A percentile compares a stretch with the other conserved stretches of the same genome.
Evolutionary conservation across 2,797 vertebrate species (phyloP).

Genomic region (Sebastolobus altivelis): DNA sequence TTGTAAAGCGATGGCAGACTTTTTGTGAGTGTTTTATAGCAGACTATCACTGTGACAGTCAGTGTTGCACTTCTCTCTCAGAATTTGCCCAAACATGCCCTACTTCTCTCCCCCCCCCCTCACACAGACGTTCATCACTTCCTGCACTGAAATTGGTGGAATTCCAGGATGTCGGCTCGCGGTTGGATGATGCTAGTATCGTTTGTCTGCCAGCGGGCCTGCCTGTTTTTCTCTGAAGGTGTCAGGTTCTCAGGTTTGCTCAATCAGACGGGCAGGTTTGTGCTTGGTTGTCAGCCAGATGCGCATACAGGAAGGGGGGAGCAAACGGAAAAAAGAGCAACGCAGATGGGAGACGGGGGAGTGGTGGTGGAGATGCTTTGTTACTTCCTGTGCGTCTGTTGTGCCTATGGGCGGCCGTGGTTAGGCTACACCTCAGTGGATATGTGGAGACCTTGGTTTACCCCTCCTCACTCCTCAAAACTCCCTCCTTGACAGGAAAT

Average conservation of each 20-base stretch:
- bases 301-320: conserved; percentile 6
- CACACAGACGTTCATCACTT: conserved; percentile 66
- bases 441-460: conserved; percentile 42
- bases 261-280: conserved; percentile 67
- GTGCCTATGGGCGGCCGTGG: conserved; percentile 13
- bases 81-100: conserved; percentile 72
- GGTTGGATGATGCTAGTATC: conserved; percentile 64
- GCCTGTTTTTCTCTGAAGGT: conserved; percentile 67
- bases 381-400: conserved; percentile 52
- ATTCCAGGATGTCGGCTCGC: conserved; percentile 72
- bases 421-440: conserved; percentile 25
- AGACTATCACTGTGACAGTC: conserved; percentile 34
- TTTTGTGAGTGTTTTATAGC: conserved; percentile 34
- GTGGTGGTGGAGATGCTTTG: conserved; percentile 15
- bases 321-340: conserved; percentile 15
- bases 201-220: conserved; percentile 71
- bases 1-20: conserved; percentile 24
- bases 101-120: background rate
- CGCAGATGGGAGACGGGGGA: conserved; percentile 24
- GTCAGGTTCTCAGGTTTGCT: conserved; percentile 73
- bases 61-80: conserved; percentile 48
- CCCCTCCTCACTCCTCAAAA: conserved; percentile 16
- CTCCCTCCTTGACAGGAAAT: conserved; percentile 34
- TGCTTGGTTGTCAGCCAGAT: conserved; percentile 58
- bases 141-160: conserved; percentile 74